Conservation (phyloP, 53 echinoderm and acorn worm species). For the Holothuria leucospilota region DNA sequence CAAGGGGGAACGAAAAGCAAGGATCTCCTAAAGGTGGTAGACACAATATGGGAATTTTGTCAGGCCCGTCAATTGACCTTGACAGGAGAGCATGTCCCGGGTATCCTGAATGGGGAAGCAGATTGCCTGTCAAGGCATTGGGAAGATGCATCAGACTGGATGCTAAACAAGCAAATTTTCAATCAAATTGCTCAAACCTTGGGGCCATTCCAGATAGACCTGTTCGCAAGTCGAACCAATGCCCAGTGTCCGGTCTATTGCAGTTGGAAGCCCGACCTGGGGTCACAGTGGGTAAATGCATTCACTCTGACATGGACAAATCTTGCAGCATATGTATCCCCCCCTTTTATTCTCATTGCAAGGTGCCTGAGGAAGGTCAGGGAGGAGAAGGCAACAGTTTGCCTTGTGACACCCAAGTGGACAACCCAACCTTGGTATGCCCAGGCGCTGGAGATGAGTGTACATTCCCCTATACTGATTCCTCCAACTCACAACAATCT, state of each 20-base stretch:
- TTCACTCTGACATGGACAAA: constrained; percentile 1
- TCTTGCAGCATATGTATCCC: neutral
- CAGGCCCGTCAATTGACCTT: constrained; percentile 1
- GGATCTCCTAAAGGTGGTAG: constrained; percentile 6
- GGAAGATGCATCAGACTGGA: too few relatives aligned
- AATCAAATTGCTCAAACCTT: too few relatives aligned
- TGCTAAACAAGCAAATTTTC: too few relatives aligned
- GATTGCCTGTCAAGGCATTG: too few relatives aligned
- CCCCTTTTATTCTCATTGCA: neutral
- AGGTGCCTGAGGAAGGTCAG: constrained; percentile 11
- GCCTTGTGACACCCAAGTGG: constrained; percentile 10
- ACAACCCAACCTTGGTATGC: neutral
- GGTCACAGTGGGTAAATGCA: too few relatives aligned
- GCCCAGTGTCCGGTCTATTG: too few relatives aligned
- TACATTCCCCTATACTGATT: constrained; percentile 25
- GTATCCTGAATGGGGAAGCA: constrained; percentile 12
- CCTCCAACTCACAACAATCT: constrained; percentile 12
- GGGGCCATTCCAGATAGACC: too few relatives aligned
- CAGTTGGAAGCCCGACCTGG: too few relatives aligned
- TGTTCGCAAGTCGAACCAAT: too few relatives aligned
- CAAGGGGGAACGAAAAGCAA: constrained; percentile 31
- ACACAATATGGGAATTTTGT: constrained; percentile 24
- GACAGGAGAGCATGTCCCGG: neutral
- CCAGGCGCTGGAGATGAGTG: constrained; percentile 34
- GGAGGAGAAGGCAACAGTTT: constrained; percentile 4